phyloP scores from a whole-genome alignment of 2,888 invertebrate genomes.

The Drosophila mimetica region DNA sequence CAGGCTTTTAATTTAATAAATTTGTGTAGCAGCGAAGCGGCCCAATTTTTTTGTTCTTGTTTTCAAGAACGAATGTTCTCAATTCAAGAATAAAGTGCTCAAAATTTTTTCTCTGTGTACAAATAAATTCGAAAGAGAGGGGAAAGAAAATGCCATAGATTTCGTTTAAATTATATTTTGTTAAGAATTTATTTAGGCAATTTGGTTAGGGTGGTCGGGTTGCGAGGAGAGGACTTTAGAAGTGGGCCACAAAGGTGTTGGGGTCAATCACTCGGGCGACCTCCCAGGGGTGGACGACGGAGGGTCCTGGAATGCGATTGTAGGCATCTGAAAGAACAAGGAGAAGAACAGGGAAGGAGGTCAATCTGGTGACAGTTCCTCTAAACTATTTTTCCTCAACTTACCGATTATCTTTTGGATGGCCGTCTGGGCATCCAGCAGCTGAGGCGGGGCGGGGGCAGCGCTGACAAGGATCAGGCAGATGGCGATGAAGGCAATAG shows the following conservation, averaged over 20 bases:
- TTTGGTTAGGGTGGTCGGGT: constrained; percentile 15
- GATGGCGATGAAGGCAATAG: constrained; percentile 28
- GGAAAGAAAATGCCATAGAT: no score
- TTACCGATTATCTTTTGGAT: constrained; percentile 71
- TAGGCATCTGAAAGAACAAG: constrained; percentile 55
- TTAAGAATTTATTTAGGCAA: constrained; percentile 19
- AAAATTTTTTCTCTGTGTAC: no score
- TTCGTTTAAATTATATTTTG: constrained; percentile 13
- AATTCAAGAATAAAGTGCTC: no score
- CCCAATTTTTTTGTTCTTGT: no score
- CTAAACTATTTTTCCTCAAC: constrained; percentile 7
- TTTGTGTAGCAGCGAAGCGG: not conserved
- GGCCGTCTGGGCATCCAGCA: constrained; percentile 65
- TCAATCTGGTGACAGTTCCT: constrained; percentile 1
- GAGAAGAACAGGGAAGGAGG: not conserved
- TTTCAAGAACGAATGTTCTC: no score
- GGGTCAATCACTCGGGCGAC: constrained; percentile 63
- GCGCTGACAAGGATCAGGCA: constrained; percentile 56
- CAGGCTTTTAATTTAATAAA: no score
- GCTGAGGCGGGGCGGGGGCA: constrained; percentile 54
- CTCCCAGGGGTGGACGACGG: constrained; percentile 62
- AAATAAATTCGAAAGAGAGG: no score
- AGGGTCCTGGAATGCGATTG: constrained; percentile 62
- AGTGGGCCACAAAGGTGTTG: constrained; percentile 58
- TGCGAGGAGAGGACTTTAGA: constrained; percentile 13